A percentile compares a stretch with the other conserved stretches of the same genome.
These are phyloP conservation scores for Triplophysa tibetana DNA, from an alignment of 2,113 vertebrate genomes.

Conservation along the genomic window DNA sequence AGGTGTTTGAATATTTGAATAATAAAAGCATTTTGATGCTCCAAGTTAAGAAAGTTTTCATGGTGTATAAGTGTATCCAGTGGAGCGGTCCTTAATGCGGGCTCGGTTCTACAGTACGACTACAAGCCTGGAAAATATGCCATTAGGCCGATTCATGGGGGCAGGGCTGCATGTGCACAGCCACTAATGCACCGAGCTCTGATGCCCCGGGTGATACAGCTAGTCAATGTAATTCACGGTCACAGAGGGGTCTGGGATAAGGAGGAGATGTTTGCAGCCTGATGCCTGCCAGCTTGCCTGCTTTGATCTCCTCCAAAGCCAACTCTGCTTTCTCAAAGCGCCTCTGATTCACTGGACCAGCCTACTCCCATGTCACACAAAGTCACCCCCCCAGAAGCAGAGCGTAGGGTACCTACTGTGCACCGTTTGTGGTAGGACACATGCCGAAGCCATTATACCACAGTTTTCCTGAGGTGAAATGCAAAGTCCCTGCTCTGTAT, in stretches of 20 bases:
- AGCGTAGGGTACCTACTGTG: neutral
- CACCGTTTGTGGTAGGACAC: constrained; percentile 5
- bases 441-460: neutral
- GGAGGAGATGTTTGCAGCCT: constrained; percentile 18
- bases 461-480: neutral
- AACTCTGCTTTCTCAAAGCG: constrained; percentile 10
- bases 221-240: constrained; percentile 43
- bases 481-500: neutral
- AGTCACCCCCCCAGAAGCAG: constrained; percentile 14
- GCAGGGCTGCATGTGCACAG: constrained; percentile 32
- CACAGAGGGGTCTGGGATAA: constrained; percentile 25
- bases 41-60: neutral
- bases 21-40: constrained; percentile 1
- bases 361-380: neutral
- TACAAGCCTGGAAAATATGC: constrained; percentile 36
- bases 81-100: constrained; percentile 10
- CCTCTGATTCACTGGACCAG: constrained; percentile 18
- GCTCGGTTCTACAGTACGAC: neutral
- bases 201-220: constrained; percentile 43
- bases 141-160: constrained; percentile 42
- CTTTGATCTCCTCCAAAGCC: constrained; percentile 10
- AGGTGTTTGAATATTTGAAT: too few relatives aligned
- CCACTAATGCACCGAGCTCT: constrained; percentile 43
- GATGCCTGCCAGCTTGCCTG: constrained; percentile 14
- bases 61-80: neutral